phyloP scores from a whole-genome alignment of 1,140 invertebrate species.

The Drosophila chauvacae region DNA sequence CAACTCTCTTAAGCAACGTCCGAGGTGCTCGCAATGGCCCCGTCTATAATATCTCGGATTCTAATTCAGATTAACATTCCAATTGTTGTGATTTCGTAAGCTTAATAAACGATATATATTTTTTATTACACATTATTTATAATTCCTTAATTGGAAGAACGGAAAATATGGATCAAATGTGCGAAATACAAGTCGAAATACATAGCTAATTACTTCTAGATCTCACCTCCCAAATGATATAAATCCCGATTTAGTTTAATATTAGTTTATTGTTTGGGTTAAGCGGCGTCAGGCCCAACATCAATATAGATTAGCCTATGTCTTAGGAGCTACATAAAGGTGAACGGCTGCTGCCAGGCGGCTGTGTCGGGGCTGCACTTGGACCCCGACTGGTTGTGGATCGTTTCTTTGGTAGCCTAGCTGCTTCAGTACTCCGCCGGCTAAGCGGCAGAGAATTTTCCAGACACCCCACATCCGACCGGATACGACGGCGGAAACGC shows the following conservation, averaged over 20 bases:
- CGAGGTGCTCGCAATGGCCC: conserved; percentile 8
- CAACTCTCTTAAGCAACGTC: conserved; percentile 32
- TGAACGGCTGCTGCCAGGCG: conserved; percentile 48
- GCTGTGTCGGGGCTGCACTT: conserved; percentile 12
- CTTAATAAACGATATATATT: neutral
- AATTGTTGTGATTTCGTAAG: neutral
- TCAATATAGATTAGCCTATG: conserved; percentile 53
- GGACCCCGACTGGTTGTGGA: conserved; percentile 38
- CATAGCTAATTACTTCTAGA: neutral
- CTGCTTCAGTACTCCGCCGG: conserved; percentile 49
- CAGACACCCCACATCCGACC: conserved; percentile 4
- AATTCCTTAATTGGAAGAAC: too few relatives aligned
- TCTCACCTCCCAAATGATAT: neutral
- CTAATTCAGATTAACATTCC: conserved; percentile 37
- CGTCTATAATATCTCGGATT: conserved; percentile 48
- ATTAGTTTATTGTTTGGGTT: conserved; percentile 32
- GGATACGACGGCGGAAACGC: neutral
- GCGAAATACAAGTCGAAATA: too few relatives aligned
- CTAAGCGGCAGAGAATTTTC: conserved; percentile 27
- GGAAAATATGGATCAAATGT: too few relatives aligned
- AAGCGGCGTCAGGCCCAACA: conserved; percentile 20
- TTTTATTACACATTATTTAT: neutral
- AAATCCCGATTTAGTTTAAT: neutral
- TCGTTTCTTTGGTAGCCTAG: conserved; percentile 72
- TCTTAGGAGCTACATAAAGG: conserved; percentile 57